Evolutionary conservation across 2,797 vertebrate species (phyloP).

Genomic region (Darevskia mixta): DNA sequence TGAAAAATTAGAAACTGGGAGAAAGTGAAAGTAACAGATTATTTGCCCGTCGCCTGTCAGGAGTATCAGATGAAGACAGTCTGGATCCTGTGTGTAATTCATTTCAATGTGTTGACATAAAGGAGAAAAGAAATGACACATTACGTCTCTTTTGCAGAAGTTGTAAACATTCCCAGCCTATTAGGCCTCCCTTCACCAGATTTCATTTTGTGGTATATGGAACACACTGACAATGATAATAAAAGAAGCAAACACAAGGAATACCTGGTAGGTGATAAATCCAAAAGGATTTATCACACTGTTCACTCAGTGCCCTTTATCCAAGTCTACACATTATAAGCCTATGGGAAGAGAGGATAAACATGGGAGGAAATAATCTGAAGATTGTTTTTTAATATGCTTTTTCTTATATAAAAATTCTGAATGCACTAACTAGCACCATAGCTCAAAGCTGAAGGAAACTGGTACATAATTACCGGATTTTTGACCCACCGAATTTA

Average conservation of each 20-base stretch:
- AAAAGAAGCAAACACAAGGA: constrained; percentile 46
- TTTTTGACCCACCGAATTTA: background rate
- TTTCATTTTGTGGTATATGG: constrained; percentile 51
- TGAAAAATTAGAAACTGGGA: too few species aligned
- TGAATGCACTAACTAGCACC: background rate
- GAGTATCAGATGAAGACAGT: too few species aligned
- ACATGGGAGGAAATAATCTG: background rate
- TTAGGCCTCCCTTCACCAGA: constrained; percentile 61
- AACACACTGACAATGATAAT: constrained; percentile 61
- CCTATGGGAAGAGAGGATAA: background rate
- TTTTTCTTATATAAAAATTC: background rate
- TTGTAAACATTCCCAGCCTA: constrained; percentile 64
- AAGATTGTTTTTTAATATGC: background rate
- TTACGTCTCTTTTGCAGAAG: constrained; percentile 50
- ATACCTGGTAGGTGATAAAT: constrained; percentile 66
- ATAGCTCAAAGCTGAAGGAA: too few species aligned
- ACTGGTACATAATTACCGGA: too few species aligned
- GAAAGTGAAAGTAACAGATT: too few species aligned
- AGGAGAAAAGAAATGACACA: constrained; percentile 58
- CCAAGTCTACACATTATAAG: background rate
- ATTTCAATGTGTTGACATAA: constrained; percentile 41
- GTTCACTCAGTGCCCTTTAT: constrained; percentile 40
- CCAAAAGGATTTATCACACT: constrained; percentile 30
- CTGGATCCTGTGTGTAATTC: too few species aligned
- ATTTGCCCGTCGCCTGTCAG: too few species aligned